These are phyloP conservation scores for Rhinopomastus cyanomelas DNA, from an alignment of 2,113 vertebrate species.

Conservation along the genomic window DNA sequence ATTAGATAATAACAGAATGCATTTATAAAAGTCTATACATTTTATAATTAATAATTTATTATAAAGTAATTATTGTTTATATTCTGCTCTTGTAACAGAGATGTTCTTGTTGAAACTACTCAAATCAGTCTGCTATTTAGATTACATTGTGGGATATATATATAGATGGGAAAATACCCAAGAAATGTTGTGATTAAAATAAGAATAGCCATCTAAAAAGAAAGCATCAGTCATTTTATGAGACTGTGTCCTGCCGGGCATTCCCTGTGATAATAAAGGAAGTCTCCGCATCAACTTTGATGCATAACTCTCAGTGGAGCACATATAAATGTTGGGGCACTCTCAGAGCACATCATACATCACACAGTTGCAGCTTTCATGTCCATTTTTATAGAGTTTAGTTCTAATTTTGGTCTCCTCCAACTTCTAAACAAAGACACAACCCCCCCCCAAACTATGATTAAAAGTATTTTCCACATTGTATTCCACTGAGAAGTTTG, in stretches of 20 bases:
- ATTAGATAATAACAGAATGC: too few relatives aligned
- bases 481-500: background rate
- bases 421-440: background rate
- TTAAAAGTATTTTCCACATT: background rate
- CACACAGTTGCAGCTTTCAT: background rate
- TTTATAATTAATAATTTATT: too few relatives aligned
- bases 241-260: background rate
- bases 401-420: slow-evolving; percentile 27
- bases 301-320: slow-evolving; percentile 29
- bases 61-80: background rate
- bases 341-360: slow-evolving; percentile 38
- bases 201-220: slow-evolving; percentile 6
- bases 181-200: slow-evolving; percentile 4
- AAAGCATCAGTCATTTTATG: background rate
- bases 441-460: too few relatives aligned
- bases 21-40: too few relatives aligned
- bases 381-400: background rate
- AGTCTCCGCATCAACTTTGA: background rate
- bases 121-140: background rate
- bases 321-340: slow-evolving; percentile 5
- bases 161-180: slow-evolving; percentile 34
- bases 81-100: background rate
- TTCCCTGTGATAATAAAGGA: slow-evolving; percentile 18
- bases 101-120: background rate
- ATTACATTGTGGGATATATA: background rate